These are phyloP conservation scores for Rhingia campestris DNA, from an alignment of 2,888 invertebrate genomes.

Conservation along the genomic window DNA sequence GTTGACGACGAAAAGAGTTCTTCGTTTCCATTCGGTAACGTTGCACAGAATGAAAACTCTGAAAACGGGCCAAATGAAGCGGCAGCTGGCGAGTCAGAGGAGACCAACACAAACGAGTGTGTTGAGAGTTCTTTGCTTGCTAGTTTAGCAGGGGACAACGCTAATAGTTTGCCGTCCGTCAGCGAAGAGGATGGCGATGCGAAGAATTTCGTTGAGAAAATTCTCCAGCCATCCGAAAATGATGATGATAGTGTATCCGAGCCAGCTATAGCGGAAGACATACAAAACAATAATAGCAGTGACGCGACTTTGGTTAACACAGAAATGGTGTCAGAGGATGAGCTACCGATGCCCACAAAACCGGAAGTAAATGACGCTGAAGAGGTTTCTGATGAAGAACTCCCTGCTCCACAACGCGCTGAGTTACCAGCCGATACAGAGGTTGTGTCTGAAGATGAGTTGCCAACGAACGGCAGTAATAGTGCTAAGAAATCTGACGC, in stretches of 20 bases:
- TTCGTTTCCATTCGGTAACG: slow-evolving; percentile 81
- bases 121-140: slow-evolving; percentile 82
- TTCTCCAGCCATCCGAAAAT: slow-evolving; percentile 75
- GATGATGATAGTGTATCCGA: slow-evolving; percentile 80
- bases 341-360: slow-evolving; percentile 88
- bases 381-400: slow-evolving; percentile 90
- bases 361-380: slow-evolving; percentile 92
- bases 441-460: slow-evolving; percentile 92
- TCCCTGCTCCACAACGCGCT: slow-evolving; percentile 88
- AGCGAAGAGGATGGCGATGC: slow-evolving; percentile 79
- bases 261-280: slow-evolving; percentile 80
- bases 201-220: slow-evolving; percentile 78
- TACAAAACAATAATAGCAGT: slow-evolving; percentile 79
- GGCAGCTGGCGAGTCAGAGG: slow-evolving; percentile 75
- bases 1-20: slow-evolving; percentile 81
- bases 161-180: slow-evolving; percentile 82
- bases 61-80: slow-evolving; percentile 79
- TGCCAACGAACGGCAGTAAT: slow-evolving; percentile 85
- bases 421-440: slow-evolving; percentile 89
- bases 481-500: slow-evolving; percentile 84
- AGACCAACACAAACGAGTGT: slow-evolving; percentile 77
- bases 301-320: slow-evolving; percentile 87
- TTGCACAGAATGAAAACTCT: slow-evolving; percentile 81
- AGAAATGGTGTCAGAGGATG: slow-evolving; percentile 93
- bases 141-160: slow-evolving; percentile 82